Evolutionary conservation across 2,113 vertebrate genomes (phyloP), one percentile per base, ranked within the genome.

Genomic region (Lates calcarifer): DNA sequence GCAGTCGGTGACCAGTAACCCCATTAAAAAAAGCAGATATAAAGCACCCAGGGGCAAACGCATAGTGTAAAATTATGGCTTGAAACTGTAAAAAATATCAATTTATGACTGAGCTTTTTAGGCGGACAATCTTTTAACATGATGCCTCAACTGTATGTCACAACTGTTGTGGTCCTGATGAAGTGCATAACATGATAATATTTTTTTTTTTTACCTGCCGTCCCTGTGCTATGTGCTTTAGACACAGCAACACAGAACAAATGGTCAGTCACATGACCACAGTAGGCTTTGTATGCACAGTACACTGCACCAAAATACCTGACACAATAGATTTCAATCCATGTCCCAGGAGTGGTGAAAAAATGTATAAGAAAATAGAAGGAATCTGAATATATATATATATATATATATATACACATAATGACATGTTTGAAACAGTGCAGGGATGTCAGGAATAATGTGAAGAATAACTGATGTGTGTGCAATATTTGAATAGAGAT

Each of bases 401-500:
- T n/a, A n/a, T n/a, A n/a, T n/a, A n/a, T n/a, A n/a, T n/a, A n/a
- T n/a, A n/a, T n/a, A n/a, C n/a, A n/a, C n/a, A n/a, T n/a, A n/a
- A n/a, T 7, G 11, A n/a, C 45, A 66, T 53, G 33, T 51, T 17
- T 37, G 57, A 68, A 63, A 41, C 29, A 29, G 12, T 72, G 83
- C 71, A 20, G 22, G 26, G 51, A 45, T 33, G 77, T 78, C 84
- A 61, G 64, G 55, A 84, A 70, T 69, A 75, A 87, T 74, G 67
- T 81, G 62, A 43, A 55, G 70, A 86, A 85, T 84, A 88, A 90
- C 35, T 61, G 64, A 80, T 79, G 79, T 81, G 60, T 77, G 77
- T 83, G 68, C 69, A 76, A 77, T 86, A 88, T 92, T 89, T 89
- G 85, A 89, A 76, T 78, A 80, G 82, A 72, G 83, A 91, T 57